These are phyloP conservation scores for Idris sp. DNA, from an alignment of 1,140 invertebrate species.

Conservation along the genomic window DNA sequence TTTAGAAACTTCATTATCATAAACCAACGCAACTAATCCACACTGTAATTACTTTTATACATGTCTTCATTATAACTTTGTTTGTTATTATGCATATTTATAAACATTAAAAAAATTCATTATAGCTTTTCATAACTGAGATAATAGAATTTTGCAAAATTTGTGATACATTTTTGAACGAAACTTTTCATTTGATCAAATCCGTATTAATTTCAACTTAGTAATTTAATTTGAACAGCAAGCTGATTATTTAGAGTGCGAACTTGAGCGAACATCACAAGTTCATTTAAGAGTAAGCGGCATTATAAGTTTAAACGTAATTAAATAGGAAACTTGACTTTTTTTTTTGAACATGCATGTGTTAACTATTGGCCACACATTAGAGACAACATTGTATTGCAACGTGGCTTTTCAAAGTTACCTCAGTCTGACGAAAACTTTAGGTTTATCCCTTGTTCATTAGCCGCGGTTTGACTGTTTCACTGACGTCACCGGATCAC, in stretches of 20 bases:
- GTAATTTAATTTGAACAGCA: conserved; percentile 18
- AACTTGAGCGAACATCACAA: conserved; percentile 24
- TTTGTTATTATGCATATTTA: too few relatives aligned
- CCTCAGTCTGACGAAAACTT: conserved; percentile 40
- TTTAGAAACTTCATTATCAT: too few relatives aligned
- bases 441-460: conserved; percentile 55
- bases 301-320: conserved; percentile 51
- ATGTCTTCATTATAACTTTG: too few relatives aligned
- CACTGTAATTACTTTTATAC: too few relatives aligned
- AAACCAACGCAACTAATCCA: too few relatives aligned
- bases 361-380: too few relatives aligned
- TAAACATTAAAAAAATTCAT: too few relatives aligned
- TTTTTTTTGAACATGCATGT: conserved; percentile 27
- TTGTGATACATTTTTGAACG: too few relatives aligned
- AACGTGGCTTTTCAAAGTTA: conserved; percentile 27
- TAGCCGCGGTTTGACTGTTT: conserved; percentile 28
- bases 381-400: conserved; percentile 17
- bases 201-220: conserved; percentile 20
- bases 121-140: too few relatives aligned
- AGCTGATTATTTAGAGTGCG: conserved; percentile 25
- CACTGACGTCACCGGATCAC: conserved; percentile 48
- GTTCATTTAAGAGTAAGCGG: conserved; percentile 28
- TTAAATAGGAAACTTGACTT: conserved; percentile 32
- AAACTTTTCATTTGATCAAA: too few relatives aligned
- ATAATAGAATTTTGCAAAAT: too few relatives aligned